phyloP scores from a whole-genome alignment of 2,797 vertebrate genomes.

The Cygnus olor region DNA sequence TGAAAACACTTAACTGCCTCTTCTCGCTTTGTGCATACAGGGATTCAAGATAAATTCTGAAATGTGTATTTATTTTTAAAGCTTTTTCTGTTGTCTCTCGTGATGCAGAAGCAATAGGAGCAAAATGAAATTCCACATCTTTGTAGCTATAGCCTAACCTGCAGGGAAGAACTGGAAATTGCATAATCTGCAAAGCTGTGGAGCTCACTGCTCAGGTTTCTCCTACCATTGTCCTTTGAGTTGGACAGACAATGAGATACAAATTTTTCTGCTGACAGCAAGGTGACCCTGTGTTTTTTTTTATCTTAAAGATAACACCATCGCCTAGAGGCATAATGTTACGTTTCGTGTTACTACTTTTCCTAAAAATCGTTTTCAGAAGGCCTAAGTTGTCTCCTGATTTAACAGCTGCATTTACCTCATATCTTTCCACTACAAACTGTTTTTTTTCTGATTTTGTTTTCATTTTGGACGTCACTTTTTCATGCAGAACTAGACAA shows the following conservation, averaged over 20 bases:
- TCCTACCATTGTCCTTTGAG: background rate
- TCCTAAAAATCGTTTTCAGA: background rate
- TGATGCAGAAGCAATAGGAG: background rate
- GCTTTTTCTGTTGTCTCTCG: constrained; percentile 15
- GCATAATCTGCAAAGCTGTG: background rate
- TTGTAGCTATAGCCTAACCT: background rate
- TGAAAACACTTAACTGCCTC: constrained; percentile 21
- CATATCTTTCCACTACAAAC: background rate
- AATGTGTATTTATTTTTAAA: constrained; percentile 21
- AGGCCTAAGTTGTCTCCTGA: background rate
- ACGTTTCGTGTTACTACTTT: background rate
- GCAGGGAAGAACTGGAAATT: constrained; percentile 10
- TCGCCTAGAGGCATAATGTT: background rate
- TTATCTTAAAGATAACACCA: background rate
- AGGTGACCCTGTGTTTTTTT: background rate
- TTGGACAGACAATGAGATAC: background rate
- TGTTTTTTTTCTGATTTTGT: background rate
- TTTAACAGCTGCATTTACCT: background rate
- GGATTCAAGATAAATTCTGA: constrained; percentile 35
- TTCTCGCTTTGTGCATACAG: constrained; percentile 47
- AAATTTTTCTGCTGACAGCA: background rate
- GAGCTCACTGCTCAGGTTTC: background rate
- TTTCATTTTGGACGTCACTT: background rate
- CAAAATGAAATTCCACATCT: background rate
- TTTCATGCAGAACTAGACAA: background rate